These are phyloP conservation scores for Tholera decimalis DNA, from an alignment of 2,888 invertebrate genomes.

Conservation along the genomic window DNA sequence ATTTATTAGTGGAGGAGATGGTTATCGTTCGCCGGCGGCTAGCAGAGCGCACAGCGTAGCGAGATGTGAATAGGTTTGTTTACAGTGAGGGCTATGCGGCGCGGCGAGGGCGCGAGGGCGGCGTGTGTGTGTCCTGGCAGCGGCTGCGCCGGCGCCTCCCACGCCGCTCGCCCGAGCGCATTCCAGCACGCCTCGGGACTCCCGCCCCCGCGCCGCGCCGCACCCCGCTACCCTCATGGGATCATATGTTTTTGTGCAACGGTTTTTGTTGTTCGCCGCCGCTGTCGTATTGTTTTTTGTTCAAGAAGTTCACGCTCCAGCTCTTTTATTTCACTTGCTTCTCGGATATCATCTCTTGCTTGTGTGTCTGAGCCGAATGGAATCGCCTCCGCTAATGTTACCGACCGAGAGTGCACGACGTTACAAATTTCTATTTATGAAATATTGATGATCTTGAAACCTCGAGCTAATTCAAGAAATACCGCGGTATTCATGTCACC, in stretches of 20 bases:
- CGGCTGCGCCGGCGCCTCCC: constrained; percentile 85
- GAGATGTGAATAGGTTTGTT: constrained; percentile 87
- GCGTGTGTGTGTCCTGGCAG: constrained; percentile 82
- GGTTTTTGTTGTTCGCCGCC: constrained; percentile 91
- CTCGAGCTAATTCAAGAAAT: constrained; percentile 33
- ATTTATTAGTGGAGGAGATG: constrained; percentile 63
- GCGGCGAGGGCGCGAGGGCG: constrained; percentile 61
- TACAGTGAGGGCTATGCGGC: constrained; percentile 82
- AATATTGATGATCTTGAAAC: constrained; percentile 48
- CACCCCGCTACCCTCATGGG: constrained; percentile 86
- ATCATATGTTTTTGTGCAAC: constrained; percentile 92
- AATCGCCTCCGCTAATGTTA: constrained; percentile 52
- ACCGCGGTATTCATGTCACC: constrained; percentile 38
- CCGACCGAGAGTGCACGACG: constrained; percentile 21
- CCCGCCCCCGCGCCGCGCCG: constrained; percentile 72
- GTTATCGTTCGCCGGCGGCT: constrained; percentile 64
- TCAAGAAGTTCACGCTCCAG: constrained; percentile 87
- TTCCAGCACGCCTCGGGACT: constrained; percentile 90
- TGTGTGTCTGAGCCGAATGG: constrained; percentile 62
- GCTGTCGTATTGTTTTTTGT: constrained; percentile 87
- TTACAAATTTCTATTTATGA: constrained; percentile 50
- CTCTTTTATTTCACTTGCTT: constrained; percentile 87
- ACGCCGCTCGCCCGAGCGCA: constrained; percentile 90
- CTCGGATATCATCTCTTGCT: constrained; percentile 83
- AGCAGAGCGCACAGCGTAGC: constrained; percentile 63